Conservation (phyloP, 2,888 invertebrate species). For the Plagiodera versicolora region DNA sequence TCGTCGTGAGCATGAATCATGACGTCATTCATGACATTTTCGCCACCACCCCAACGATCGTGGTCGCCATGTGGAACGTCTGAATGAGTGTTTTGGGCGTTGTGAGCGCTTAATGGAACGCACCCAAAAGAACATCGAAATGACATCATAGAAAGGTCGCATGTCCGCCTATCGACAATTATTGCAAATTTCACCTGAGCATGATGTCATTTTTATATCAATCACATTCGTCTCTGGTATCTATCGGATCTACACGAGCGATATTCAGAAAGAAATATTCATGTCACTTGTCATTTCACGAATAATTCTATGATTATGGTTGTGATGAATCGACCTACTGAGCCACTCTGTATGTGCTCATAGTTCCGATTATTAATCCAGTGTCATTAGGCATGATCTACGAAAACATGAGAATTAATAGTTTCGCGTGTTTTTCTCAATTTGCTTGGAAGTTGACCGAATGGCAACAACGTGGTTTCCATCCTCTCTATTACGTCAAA, state of each 20-base stretch:
- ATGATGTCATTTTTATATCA: conserved; percentile 32
- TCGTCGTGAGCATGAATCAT: too few species aligned
- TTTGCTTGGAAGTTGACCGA: conserved; percentile 32
- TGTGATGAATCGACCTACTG: too few species aligned
- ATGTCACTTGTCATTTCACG: too few species aligned
- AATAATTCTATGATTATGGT: too few species aligned
- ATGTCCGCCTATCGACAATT: conserved; percentile 24
- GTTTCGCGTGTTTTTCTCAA: conserved; percentile 34
- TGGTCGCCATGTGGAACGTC: too few species aligned
- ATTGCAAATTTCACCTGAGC: conserved; percentile 31
- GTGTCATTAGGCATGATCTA: not conserved
- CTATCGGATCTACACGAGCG: conserved; percentile 14
- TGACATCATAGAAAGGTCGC: conserved; percentile 22
- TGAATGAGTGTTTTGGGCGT: too few species aligned
- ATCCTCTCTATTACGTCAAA: conserved; percentile 6
- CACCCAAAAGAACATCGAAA: conserved; percentile 5
- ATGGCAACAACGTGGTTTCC: conserved; percentile 29
- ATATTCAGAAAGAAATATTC: not conserved
- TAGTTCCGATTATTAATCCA: too few species aligned
- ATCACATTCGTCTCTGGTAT: conserved; percentile 24
- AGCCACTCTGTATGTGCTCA: too few species aligned
- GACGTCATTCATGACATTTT: too few species aligned
- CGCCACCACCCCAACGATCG: too few species aligned
- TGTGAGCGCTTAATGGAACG: too few species aligned
- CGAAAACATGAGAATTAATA: conserved; percentile 24